Evolutionary conservation across 2,888 invertebrate genomes (phyloP).

Genomic region (Drosophila rellima): DNA sequence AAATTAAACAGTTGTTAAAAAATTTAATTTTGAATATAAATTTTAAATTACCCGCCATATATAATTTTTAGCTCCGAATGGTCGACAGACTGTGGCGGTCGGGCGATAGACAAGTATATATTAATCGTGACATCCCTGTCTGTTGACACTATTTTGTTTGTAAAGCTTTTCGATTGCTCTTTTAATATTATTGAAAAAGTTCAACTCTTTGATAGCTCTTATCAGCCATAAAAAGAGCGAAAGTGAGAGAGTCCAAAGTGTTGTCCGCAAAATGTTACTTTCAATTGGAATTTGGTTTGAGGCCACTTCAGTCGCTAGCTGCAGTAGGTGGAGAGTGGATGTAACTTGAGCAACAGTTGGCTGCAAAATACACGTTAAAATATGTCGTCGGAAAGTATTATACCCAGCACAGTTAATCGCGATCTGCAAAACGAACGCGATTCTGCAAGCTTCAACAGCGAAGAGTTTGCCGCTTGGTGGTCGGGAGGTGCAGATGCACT

Average conservation of each 20-base stretch:
- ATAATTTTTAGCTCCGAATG: no score
- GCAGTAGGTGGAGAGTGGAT: conserved; percentile 17
- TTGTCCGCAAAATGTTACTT: background rate
- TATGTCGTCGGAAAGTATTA: conserved; percentile 58
- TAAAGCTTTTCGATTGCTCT: background rate
- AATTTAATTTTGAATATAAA: no score
- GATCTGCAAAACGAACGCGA: conserved; percentile 91
- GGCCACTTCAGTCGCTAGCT: conserved; percentile 24
- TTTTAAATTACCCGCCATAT: no score
- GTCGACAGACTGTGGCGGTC: background rate
- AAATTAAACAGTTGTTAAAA: no score
- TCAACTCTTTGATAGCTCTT: conserved; percentile 3
- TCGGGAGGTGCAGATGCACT: conserved; percentile 90
- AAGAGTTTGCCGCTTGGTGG: conserved; percentile 91
- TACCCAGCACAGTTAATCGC: conserved; percentile 87
- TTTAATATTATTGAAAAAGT: background rate
- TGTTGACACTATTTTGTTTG: background rate
- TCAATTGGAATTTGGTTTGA: background rate
- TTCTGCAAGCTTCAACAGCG: conserved; percentile 89
- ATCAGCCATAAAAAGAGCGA: background rate
- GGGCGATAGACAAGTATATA: background rate
- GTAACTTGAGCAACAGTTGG: background rate
- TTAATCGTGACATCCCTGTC: background rate
- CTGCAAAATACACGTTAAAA: background rate
- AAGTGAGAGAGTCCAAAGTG: conserved; percentile 13